phyloP scores from a whole-genome alignment of 1,140 invertebrate genomes.

The Trichomalopsis sarcophagae region DNA sequence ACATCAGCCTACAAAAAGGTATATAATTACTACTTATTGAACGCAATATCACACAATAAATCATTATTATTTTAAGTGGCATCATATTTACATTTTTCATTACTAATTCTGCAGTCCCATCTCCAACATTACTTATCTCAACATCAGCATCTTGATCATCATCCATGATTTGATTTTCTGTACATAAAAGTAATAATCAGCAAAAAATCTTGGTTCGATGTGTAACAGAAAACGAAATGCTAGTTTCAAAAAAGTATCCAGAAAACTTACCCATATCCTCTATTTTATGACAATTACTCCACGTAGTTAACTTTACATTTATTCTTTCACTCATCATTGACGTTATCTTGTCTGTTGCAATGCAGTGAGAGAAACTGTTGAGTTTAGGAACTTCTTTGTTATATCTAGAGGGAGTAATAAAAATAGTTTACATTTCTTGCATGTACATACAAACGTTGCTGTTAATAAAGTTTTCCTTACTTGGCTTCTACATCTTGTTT shows the following conservation, averaged over 20 bases:
- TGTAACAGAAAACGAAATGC: not conserved
- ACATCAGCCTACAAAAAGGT: constrained; percentile 53
- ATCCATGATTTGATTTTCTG: constrained; percentile 53
- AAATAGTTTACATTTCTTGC: constrained; percentile 48
- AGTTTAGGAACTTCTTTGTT: constrained; percentile 60
- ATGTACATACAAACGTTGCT: constrained; percentile 23
- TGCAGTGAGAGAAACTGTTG: constrained; percentile 65
- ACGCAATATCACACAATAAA: not conserved
- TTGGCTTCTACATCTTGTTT: constrained; percentile 82
- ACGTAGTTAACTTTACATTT: constrained; percentile 66
- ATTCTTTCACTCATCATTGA: constrained; percentile 67
- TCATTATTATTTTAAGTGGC: not conserved
- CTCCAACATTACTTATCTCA: constrained; percentile 60
- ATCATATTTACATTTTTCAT: constrained; percentile 34
- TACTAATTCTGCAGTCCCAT: constrained; percentile 65
- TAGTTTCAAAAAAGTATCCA: constrained; percentile 6
- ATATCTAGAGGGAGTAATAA: constrained; percentile 61
- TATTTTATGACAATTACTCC: constrained; percentile 53
- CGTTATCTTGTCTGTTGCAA: constrained; percentile 66
- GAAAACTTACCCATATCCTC: constrained; percentile 10
- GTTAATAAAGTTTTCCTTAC: constrained; percentile 66
- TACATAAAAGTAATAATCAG: constrained; percentile 15
- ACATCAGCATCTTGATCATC: constrained; percentile 51
- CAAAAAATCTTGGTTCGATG: not conserved
- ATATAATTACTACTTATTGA: not conserved